phyloP scores from a whole-genome alignment of 2,888 invertebrate species.

The Gasteruption jaculator region DNA sequence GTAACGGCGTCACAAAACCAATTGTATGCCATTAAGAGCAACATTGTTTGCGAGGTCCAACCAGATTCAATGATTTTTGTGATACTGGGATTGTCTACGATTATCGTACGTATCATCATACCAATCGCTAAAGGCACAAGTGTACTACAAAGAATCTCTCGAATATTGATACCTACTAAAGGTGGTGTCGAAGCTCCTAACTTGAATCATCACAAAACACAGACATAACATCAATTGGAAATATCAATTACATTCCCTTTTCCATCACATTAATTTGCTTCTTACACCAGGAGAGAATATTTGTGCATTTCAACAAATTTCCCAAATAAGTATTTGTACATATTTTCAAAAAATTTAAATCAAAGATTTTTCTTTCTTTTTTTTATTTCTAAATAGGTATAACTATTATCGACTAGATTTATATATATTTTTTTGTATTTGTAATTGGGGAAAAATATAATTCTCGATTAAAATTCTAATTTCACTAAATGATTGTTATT shows the following conservation, averaged over 20 bases:
- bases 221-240: background rate
- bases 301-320: no score
- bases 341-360: no score
- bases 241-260: background rate
- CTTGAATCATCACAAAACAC: slow-evolving; percentile 23
- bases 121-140: slow-evolving; percentile 42
- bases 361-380: no score
- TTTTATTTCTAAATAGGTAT: no score
- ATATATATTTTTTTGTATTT: no score
- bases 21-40: slow-evolving; percentile 43
- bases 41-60: slow-evolving; percentile 39
- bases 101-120: slow-evolving; percentile 31
- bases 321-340: no score
- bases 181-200: slow-evolving; percentile 44
- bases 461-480: no score
- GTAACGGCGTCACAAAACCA: slow-evolving; percentile 47
- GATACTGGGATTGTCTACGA: slow-evolving; percentile 23
- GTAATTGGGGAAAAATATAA: no score
- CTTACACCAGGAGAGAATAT: no score
- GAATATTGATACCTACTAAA: slow-evolving; percentile 42
- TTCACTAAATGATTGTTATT: no score
- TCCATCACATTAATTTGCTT: no score
- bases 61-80: slow-evolving; percentile 27
- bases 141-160: slow-evolving; percentile 42
- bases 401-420: no score